phyloP scores from a whole-genome alignment of 2,113 vertebrate genomes.

The Synodontis membranacea region DNA sequence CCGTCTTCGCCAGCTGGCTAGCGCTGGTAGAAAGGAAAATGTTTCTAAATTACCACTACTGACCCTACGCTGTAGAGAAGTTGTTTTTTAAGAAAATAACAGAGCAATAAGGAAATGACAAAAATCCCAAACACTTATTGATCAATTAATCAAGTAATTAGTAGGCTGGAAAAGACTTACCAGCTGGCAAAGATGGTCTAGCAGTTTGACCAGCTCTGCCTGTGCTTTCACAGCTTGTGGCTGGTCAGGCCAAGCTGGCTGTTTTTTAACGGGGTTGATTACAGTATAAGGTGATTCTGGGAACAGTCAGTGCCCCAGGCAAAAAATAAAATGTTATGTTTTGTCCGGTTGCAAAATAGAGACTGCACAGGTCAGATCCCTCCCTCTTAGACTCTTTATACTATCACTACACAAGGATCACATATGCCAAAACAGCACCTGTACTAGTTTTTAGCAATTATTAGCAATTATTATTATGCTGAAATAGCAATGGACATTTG shows the following conservation, averaged over 20 bases:
- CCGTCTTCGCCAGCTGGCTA: background rate
- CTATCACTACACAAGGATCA: constrained; percentile 3
- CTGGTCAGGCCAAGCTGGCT: background rate
- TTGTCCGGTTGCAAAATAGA: background rate
- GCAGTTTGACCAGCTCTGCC: background rate
- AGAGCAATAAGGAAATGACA: background rate
- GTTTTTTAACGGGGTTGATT: background rate
- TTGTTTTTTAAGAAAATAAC: background rate
- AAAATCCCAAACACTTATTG: background rate
- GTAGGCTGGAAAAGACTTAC: background rate
- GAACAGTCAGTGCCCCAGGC: constrained; percentile 12
- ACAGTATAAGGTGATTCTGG: background rate
- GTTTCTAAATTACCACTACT: background rate
- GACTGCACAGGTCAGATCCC: background rate
- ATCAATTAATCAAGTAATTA: background rate
- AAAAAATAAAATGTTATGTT: background rate
- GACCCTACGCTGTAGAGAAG: background rate
- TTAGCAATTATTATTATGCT: background rate
- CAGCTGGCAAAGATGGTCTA: background rate
- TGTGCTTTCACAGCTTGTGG: background rate
- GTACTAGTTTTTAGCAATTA: background rate
- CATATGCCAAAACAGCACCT: background rate
- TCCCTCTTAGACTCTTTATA: background rate
- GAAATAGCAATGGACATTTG: no score
- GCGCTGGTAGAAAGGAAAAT: background rate